These are phyloP conservation scores for Herpetotheres cachinnans DNA, from an alignment of 2,113 vertebrate species.

Conservation along the genomic window DNA sequence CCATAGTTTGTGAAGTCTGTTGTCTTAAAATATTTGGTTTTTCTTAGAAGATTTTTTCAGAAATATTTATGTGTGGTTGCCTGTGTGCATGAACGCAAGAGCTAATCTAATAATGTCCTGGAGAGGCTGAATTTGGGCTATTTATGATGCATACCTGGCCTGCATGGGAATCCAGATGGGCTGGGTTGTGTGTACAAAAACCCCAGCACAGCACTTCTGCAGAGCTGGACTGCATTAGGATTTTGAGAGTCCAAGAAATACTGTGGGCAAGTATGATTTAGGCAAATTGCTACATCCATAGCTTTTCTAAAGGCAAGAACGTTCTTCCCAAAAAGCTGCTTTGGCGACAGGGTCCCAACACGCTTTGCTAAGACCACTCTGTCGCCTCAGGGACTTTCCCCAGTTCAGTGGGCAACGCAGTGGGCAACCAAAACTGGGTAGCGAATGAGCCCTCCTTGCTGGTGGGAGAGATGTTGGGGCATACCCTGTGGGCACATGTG, in stretches of 20 bases:
- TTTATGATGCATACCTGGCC: not conserved
- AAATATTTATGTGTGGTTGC: not conserved
- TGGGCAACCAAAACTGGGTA: not conserved
- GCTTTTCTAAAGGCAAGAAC: not conserved
- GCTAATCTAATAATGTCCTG: rapidly evolving
- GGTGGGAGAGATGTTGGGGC: not conserved
- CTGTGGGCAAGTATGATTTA: not conserved
- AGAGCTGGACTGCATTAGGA: not conserved
- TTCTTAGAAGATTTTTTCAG: not conserved
- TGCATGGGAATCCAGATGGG: not conserved
- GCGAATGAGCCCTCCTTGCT: not conserved
- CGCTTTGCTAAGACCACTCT: rapidly evolving
- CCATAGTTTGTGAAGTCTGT: not conserved
- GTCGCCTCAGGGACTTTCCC: not conserved
- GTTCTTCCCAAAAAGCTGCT: not conserved
- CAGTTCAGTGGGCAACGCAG: not conserved
- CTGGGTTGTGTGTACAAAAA: not conserved
- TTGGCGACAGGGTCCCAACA: not conserved
- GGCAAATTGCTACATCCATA: rapidly evolving
- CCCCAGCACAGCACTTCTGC: not conserved
- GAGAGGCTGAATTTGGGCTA: not conserved
- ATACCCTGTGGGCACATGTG: rapidly evolving
- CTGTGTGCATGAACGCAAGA: not conserved
- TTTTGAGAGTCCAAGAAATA: not conserved
- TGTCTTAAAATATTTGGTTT: not conserved